These are phyloP conservation scores for Xenentodon cancila DNA, from an alignment of 2,797 vertebrate species.

Conservation along the genomic window DNA sequence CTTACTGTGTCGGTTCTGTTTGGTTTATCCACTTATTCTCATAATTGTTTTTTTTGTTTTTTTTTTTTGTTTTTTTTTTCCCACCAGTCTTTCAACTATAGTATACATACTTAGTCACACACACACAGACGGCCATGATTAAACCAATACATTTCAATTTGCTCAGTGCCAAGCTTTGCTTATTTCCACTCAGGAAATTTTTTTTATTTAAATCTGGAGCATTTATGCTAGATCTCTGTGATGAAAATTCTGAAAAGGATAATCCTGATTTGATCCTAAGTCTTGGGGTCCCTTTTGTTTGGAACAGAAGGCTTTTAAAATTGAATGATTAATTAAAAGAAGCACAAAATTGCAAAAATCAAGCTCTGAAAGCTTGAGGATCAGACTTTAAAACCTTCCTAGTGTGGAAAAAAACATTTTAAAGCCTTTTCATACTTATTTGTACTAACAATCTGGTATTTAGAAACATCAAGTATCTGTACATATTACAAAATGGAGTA, in stretches of 20 bases:
- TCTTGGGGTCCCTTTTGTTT: not conserved
- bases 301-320: no score
- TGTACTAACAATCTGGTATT: not conserved
- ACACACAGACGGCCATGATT: not conserved
- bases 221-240: not conserved
- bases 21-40: slow-evolving; percentile 2
- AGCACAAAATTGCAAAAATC: not conserved
- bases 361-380: not conserved
- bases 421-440: not conserved
- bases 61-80: no score
- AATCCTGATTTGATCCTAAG: not conserved
- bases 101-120: no score
- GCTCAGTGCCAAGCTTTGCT: not conserved
- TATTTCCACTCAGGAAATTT: slow-evolving; percentile 7
- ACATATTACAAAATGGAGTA: no score
- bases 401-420: not conserved
- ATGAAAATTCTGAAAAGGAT: not conserved
- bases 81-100: no score
- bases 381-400: not conserved
- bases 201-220: not conserved
- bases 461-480: no score
- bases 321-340: not conserved
- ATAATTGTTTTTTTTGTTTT: not conserved
- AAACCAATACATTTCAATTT: not conserved
- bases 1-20: slow-evolving; percentile 3